phyloP scores from a whole-genome alignment of 2,113 vertebrate species.

The Hirundichthys speculiger region DNA sequence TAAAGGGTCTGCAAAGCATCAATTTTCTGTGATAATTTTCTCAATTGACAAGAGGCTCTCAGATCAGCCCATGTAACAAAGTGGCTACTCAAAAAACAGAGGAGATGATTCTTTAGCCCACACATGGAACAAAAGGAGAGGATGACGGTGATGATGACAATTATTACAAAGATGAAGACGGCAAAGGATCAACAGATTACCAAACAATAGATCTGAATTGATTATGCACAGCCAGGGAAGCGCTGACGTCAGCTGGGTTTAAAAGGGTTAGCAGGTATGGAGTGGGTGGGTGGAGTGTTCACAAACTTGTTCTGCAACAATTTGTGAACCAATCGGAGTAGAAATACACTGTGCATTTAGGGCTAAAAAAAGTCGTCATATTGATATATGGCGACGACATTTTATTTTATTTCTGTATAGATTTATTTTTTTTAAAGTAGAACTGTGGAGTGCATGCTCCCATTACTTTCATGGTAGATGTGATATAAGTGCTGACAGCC shows the following conservation, averaged over 20 bases:
- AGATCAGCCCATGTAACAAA: conserved; percentile 57
- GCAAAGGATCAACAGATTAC: conserved; percentile 21
- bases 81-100: conserved; percentile 46
- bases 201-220: conserved; percentile 7
- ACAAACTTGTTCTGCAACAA: no score
- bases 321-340: no score
- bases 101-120: conserved; percentile 34
- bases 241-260: conserved; percentile 45
- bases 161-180: conserved; percentile 1
- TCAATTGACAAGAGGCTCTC: conserved; percentile 52
- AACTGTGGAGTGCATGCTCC: no score
- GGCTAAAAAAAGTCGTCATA: no score
- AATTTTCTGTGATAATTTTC: conserved; percentile 47
- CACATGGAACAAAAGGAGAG: neutral
- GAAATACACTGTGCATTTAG: no score
- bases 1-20: conserved; percentile 47
- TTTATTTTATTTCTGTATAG: no score
- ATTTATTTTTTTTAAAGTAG: no score
- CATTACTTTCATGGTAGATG: no score
- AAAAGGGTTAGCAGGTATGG: conserved; percentile 35
- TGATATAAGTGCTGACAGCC: no score
- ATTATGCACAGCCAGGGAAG: conserved; percentile 32
- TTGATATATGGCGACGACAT: no score
- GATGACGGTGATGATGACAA: neutral
- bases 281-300: conserved; percentile 42